These are phyloP conservation scores for Drosophila seclusa DNA, from an alignment of 2,888 invertebrate species.

Conservation along the genomic window DNA sequence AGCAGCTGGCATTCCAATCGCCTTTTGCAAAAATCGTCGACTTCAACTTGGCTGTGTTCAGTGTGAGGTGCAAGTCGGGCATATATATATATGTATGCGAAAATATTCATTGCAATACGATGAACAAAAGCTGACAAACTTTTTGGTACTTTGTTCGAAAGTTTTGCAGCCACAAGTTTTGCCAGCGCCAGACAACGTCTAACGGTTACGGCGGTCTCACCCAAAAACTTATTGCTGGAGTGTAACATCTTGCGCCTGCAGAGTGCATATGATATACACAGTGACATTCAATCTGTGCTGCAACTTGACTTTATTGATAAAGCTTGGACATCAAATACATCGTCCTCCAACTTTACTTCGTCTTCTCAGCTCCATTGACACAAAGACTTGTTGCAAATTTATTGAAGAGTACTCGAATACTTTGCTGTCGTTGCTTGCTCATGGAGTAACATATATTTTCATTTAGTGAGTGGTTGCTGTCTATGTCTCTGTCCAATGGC, in stretches of 20 bases:
- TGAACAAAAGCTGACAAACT: constrained; percentile 55
- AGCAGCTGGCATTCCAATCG: constrained; percentile 44
- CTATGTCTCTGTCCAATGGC: neutral
- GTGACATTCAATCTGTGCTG: constrained; percentile 73
- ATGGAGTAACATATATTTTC: constrained; percentile 20
- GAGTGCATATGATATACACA: constrained; percentile 70
- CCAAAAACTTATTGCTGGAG: neutral
- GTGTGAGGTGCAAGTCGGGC: constrained; percentile 38
- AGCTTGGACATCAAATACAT: constrained; percentile 18
- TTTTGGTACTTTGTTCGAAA: constrained; percentile 60
- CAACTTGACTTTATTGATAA: constrained; percentile 67
- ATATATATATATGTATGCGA: constrained; percentile 1
- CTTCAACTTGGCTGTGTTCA: constrained; percentile 9
- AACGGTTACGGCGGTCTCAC: constrained; percentile 42
- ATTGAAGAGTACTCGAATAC: constrained; percentile 45
- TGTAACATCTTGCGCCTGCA: constrained; percentile 10
- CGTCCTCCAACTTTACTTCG: neutral
- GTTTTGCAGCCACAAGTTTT: constrained; percentile 68
- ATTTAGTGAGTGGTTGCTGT: constrained; percentile 24
- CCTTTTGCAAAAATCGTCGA: constrained; percentile 1
- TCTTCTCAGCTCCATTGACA: constrained; percentile 24
- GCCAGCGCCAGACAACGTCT: constrained; percentile 58
- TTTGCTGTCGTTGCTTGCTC: constrained; percentile 13
- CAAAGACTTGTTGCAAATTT: constrained; percentile 61
- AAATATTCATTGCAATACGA: constrained; percentile 46